Evolutionary conservation across 2,797 vertebrate species (phyloP), one percentile per base, ranked within the genome.

Genomic region (Phataginus tetradactyla): DNA sequence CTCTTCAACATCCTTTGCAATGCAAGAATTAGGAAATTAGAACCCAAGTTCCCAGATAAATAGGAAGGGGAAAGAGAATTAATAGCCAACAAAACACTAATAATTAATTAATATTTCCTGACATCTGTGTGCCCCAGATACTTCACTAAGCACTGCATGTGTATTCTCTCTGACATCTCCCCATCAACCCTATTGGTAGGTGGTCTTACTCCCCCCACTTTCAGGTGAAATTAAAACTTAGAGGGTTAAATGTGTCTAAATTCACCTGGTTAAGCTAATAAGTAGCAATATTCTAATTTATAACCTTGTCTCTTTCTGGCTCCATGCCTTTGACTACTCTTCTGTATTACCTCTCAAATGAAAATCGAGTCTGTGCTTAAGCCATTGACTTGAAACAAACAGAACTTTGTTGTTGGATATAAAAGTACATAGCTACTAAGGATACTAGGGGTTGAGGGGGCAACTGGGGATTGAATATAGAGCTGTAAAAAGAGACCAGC

Each of bases 11-110:
- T 61, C 51, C 14, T 66, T 90, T 74, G 34, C 23, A 15, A 71
- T 68, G 32, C 93, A n/a, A 89, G 49, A 91, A 91, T 77, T 45
- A 92, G 59, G 20, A 77, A 91, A 71, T 68, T 80, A 71, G 78
- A 96, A 51, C n/a, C 49, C 42, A 71, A n/a, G 29, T 15, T 85
- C 63, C 68, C n/a, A 79, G 64, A 51, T 51, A 77, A 61, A 51
- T 49, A 95, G 23, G 37, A 72, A 59, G 32, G 61, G 9, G 45
- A 39, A 49, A 71, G 49, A 92, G 63, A 77, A 80, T n/a, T 72
- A 66, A 63, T 64, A 51, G 39, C 61, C 84, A 71, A 29, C 15
- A 8, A 49, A 64, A 74, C 69, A 42, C n/a, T 42, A 68, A 77
- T 85, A 63, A 37, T 49, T 45, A 45, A 45, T 45, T 12, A 32